These are phyloP conservation scores for Andrena fulva DNA, from an alignment of 2,888 invertebrate genomes.

Conservation along the genomic window DNA sequence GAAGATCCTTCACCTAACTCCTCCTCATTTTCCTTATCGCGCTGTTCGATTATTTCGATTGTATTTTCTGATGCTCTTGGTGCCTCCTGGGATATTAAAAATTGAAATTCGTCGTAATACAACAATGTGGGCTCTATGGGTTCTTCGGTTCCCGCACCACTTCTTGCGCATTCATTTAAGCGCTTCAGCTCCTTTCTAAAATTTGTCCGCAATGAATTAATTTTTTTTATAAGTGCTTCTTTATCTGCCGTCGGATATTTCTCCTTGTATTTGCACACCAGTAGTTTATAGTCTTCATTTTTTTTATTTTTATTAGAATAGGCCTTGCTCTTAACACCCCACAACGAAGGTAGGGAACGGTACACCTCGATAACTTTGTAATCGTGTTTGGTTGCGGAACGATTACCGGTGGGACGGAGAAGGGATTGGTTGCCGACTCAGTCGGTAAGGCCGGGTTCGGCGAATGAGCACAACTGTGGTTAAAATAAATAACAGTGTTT, in stretches of 20 bases:
- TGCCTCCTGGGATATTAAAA: not conserved
- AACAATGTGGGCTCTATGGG: not conserved
- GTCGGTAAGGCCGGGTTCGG: too few species aligned
- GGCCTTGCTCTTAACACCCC: too few species aligned
- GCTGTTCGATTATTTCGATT: not conserved
- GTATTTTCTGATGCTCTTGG: not conserved
- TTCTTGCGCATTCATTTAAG: not conserved
- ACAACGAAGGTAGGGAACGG: too few species aligned
- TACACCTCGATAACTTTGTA: too few species aligned
- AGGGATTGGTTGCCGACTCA: too few species aligned
- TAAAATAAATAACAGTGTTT: too few species aligned
- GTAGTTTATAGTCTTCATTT: too few species aligned
- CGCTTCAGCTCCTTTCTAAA: not conserved
- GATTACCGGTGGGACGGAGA: too few species aligned
- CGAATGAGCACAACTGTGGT: too few species aligned
- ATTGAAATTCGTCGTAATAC: not conserved
- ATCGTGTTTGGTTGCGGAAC: too few species aligned
- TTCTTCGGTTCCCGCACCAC: not conserved
- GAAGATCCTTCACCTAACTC: not conserved
- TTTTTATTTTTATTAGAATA: too few species aligned
- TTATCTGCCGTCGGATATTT: not conserved
- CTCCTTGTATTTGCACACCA: not conserved
- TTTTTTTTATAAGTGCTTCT: not conserved
- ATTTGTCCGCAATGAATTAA: not conserved
- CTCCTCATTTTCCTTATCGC: not conserved